Evolutionary conservation across 1,140 invertebrate species (phyloP), one percentile per base, ranked within the genome.

Genomic region (Drosophila navojoa): DNA sequence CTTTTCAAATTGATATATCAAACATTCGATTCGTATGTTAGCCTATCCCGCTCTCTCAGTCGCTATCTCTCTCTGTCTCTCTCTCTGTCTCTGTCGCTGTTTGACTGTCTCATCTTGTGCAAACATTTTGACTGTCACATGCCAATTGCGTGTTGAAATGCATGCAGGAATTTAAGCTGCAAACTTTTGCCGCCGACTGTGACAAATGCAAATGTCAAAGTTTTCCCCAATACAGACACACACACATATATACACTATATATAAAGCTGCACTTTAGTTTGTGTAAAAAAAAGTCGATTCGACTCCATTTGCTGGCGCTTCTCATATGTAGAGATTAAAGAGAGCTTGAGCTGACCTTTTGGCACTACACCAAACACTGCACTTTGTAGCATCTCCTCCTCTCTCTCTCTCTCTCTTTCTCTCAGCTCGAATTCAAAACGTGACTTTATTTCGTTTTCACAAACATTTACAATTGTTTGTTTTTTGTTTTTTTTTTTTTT

Each of bases 1-100:
- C 68, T 76, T 75, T 76, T 76, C 69, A 76, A 76, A 76, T 76
- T 76, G 73, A 76, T 76, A 76, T 76, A 76, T 76, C 73, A 76
- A 76, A 76, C 71, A 76, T 76, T 76, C 73, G 69, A 76, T 76
- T 72, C 69, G 35, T 67, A 52, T 55, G 35, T 40, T 15, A 10
- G 6, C 32, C 29, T 1, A 40, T 10, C 27, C n/a, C 22, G 1
- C n/a, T 22, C 58, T 25, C 29, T 9, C 10, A 22, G 19, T 22
- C 19, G 19, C 19, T 22, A 22, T 40, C 32, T 15, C 27, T 19
- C 32, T 5, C 19, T 22, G 50, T 16, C 22, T 13, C 10, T 15
- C 10, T 3, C 27, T 35, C 15, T 57, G 1, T 49, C 6, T 27
- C 11, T 44, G 3, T 40, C 27, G 44, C 35, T 50, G 15, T 59